Evolutionary conservation across 64 coral and sea anemone genomes (phyloP).

Genomic region (Pocillopora damicornis): DNA sequence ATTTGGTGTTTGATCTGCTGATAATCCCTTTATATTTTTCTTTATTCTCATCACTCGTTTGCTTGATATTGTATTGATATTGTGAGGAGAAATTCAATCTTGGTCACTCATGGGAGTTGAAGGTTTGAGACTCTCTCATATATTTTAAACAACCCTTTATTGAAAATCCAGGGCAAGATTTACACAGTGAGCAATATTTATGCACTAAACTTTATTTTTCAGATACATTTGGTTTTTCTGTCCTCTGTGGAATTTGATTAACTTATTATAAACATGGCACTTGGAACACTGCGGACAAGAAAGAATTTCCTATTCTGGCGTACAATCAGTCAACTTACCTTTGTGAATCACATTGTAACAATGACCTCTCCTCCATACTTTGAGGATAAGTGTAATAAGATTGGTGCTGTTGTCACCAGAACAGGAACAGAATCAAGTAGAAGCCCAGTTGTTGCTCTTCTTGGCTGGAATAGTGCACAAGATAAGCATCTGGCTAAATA

Average conservation of each 20-base stretch:
- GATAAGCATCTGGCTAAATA: conserved; percentile 37
- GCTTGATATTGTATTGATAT: no score
- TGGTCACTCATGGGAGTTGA: no score
- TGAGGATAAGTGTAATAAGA: conserved; percentile 24
- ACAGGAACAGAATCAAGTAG: neutral
- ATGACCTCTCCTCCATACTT: neutral
- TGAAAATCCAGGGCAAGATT: no score
- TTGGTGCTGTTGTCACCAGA: conserved; percentile 26
- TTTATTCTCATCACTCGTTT: no score
- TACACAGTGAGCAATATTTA: no score
- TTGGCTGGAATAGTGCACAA: conserved; percentile 44
- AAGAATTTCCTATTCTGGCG: neutral
- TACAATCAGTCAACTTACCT: neutral
- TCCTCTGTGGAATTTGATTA: neutral
- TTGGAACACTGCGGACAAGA: neutral
- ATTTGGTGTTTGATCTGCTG: no score
- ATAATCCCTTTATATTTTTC: no score
- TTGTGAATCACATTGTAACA: neutral
- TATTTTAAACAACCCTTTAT: no score
- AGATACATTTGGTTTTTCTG: neutral
- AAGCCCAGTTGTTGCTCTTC: conserved; percentile 16
- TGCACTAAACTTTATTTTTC: neutral
- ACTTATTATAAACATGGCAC: neutral
- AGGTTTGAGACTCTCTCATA: no score
- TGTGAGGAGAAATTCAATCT: no score